phyloP scores from a whole-genome alignment of 2,113 vertebrate genomes.

The Pan troglodytes region DNA sequence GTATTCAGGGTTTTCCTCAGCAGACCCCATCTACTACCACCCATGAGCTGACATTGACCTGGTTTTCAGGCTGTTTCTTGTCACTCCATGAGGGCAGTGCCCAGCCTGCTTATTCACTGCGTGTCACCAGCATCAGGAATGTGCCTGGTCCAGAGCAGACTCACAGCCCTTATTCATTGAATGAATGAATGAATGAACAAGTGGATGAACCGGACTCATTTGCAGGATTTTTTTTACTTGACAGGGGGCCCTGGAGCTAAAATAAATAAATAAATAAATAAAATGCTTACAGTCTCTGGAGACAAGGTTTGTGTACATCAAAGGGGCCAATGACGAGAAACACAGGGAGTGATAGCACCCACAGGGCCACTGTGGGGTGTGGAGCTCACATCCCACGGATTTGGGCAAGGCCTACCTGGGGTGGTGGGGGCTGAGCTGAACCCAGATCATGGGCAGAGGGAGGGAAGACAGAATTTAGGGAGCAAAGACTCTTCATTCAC shows the following conservation, averaged over 20 bases:
- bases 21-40: background rate
- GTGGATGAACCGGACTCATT: background rate
- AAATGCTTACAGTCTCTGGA: background rate
- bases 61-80: too few relatives aligned
- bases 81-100: background rate
- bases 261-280: too few relatives aligned
- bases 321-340: background rate
- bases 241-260: too few relatives aligned
- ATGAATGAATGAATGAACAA: background rate
- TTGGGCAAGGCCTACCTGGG: background rate
- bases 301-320: background rate
- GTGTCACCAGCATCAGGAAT: background rate
- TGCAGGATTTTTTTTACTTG: background rate
- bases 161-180: background rate
- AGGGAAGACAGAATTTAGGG: background rate
- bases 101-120: too few relatives aligned
- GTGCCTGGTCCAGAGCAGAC: background rate
- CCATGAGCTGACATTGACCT: background rate
- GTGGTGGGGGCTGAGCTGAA: background rate
- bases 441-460: background rate
- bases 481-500: background rate
- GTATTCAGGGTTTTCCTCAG: background rate
- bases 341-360: background rate
- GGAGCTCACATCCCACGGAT: background rate
- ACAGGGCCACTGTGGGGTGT: background rate